phyloP scores from a whole-genome alignment of 2,113 vertebrate genomes.

The Poeciliopsis turrubarensis region DNA sequence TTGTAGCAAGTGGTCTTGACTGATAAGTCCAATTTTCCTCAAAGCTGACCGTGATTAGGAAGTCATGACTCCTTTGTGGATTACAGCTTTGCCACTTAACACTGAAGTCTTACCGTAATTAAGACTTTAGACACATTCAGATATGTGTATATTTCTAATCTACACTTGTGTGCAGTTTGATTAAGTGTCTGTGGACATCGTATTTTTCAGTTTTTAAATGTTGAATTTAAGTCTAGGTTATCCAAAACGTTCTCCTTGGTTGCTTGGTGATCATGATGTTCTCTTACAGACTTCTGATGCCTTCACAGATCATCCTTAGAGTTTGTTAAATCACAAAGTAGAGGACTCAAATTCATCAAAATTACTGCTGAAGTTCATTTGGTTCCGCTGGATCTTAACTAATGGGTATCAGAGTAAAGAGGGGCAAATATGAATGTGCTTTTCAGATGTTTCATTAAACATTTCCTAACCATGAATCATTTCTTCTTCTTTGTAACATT shows the following conservation, averaged over 20 bases:
- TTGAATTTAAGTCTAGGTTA: background rate
- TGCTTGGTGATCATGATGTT: background rate
- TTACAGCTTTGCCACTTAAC: slow-evolving; percentile 11
- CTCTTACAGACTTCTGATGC: too few species aligned
- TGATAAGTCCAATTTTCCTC: slow-evolving; percentile 45
- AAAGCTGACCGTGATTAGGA: slow-evolving; percentile 41
- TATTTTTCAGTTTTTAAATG: too few species aligned
- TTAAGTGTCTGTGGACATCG: too few species aligned
- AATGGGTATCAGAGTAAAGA: too few species aligned
- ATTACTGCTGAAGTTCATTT: too few species aligned
- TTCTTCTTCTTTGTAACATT: background rate
- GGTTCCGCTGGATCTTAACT: too few species aligned
- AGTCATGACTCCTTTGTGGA: slow-evolving; percentile 15
- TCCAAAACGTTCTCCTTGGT: background rate
- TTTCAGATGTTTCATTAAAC: too few species aligned
- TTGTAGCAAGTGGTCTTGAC: slow-evolving; percentile 55
- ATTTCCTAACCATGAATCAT: background rate
- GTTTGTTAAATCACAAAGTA: too few species aligned
- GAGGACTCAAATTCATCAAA: too few species aligned
- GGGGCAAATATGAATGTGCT: too few species aligned
- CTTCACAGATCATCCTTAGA: too few species aligned
- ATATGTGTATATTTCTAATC: background rate
- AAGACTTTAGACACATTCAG: background rate
- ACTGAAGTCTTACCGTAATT: background rate
- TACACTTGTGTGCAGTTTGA: too few species aligned